phyloP scores from a whole-genome alignment of 2,797 vertebrate genomes.

The Phylloscopus collybita region DNA sequence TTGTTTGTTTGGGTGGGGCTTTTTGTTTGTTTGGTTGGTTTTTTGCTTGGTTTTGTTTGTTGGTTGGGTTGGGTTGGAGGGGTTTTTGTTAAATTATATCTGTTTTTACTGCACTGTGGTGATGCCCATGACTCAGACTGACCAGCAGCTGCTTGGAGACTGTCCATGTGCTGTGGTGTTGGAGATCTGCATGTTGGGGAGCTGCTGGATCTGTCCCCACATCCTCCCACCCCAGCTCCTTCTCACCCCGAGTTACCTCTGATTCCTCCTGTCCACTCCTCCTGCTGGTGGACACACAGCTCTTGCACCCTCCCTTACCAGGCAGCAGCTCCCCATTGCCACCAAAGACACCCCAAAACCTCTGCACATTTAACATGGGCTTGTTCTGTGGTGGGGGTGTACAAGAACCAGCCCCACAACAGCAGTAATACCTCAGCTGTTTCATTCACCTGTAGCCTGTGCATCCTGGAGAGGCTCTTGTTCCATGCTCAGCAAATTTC shows the following conservation, averaged over 20 bases:
- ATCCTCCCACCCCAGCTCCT: background rate
- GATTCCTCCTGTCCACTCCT: background rate
- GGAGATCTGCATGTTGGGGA: fast-evolving
- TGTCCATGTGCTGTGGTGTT: fast-evolving
- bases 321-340: fast-evolving
- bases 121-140: background rate
- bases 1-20: fast-evolving
- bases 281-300: background rate
- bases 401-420: fast-evolving
- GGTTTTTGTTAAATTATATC: background rate
- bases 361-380: background rate
- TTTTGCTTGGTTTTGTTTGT: background rate
- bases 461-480: background rate
- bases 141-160: background rate
- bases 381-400: fast-evolving
- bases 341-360: fast-evolving
- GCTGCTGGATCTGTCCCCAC: background rate
- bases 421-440: background rate
- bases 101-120: background rate
- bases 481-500: background rate
- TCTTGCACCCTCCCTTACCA: background rate
- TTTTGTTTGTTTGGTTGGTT: too few relatives aligned
- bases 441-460: background rate
- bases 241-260: background rate
- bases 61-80: background rate